These are phyloP conservation scores for Eristalis intricaria DNA, from an alignment of 2,888 invertebrate genomes.

Conservation along the genomic window DNA sequence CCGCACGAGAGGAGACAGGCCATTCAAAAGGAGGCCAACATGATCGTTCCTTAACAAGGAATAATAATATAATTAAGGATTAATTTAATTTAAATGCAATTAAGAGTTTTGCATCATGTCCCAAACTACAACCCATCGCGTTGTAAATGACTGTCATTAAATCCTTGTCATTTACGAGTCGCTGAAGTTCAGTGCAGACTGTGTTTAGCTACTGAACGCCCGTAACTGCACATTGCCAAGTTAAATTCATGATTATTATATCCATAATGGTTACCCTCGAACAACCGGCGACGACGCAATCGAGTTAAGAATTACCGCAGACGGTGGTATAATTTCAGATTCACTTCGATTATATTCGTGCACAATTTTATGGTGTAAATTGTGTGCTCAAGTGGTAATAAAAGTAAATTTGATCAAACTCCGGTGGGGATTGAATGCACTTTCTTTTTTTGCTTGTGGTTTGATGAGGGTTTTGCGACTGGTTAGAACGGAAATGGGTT, in stretches of 20 bases:
- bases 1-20: neutral
- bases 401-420: neutral
- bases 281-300: neutral
- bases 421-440: neutral
- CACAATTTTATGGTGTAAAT: slow-evolving; percentile 3
- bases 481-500: too few relatives aligned
- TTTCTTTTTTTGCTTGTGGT: neutral
- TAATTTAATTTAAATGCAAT: slow-evolving; percentile 1
- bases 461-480: neutral
- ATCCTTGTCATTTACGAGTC: neutral
- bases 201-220: neutral
- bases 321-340: neutral
- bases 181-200: neutral
- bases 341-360: neutral
- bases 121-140: neutral
- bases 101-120: neutral
- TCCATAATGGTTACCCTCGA: neutral
- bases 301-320: neutral
- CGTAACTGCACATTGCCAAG: neutral
- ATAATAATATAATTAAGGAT: slow-evolving; percentile 15
- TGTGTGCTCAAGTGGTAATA: slow-evolving; percentile 2
- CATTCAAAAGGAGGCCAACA: neutral
- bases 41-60: neutral
- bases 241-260: slow-evolving; percentile 14
- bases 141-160: neutral